Evolutionary conservation across 2,113 vertebrate genomes (phyloP), one percentile per base, ranked within the genome.

Genomic region (Chaetorhynchus papuensis): DNA sequence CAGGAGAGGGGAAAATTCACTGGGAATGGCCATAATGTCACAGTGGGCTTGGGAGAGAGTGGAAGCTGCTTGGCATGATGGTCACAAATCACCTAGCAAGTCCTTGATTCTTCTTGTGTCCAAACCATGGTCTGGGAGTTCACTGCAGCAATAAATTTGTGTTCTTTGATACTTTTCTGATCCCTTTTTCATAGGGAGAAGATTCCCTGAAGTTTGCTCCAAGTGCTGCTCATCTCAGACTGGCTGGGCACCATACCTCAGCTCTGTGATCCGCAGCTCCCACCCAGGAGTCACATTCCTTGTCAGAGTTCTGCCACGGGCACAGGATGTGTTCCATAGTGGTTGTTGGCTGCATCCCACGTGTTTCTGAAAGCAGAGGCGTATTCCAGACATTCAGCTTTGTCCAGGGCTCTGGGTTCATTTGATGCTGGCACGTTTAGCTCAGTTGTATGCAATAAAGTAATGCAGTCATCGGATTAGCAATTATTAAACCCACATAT

Each of bases 301-400:
- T 31, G 26, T 17, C 72, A 10, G 59, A 7, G 72, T 8, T 27
- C 41, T 44, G 3, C 56, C 53, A 5, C 17, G 41, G 59, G 60
- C 65, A 49, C 45, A 18, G 87, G 56, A 22, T 3, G 2, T 9
- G 19, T 69, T 64, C 72, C 33, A 0, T 0, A 1, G 2, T 3
- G 41, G 19, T 33, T 63, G 2, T 3, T 60, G 27, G 13, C 44
- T 31, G 37, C 10, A 8, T 33, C 56, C 2, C 3, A 4, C 3
- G 10, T 37, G 15, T 41, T 50, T 39, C 64, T 66, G 83, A 45
- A 22, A 83, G 60, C 71, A 35, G 44, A 54, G 50, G 13, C 0
- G 0, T 12, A 4, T 59, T 78, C 35, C 66, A 84, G 57, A 13
- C 23, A 0, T 52, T 21, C 17, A 0, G 8, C 26, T 60, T 47